These are phyloP conservation scores for Catocala nupta DNA, from an alignment of 2,888 invertebrate genomes.

Conservation along the genomic window DNA sequence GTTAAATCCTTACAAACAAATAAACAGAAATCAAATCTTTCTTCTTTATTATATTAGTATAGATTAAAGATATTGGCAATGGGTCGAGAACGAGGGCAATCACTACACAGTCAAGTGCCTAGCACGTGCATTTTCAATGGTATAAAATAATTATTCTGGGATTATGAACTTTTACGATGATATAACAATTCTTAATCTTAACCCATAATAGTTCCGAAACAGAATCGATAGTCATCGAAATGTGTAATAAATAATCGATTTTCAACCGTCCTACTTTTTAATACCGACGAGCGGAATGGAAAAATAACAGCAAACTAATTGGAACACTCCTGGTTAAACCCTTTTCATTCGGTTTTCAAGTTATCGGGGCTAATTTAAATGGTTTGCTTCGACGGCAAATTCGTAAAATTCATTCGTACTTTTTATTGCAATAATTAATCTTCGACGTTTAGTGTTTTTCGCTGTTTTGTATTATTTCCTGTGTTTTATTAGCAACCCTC, in stretches of 20 bases:
- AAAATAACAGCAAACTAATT: constrained; percentile 87
- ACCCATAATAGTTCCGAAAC: constrained; percentile 14
- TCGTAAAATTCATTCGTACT: constrained; percentile 68
- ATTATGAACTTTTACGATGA: no score
- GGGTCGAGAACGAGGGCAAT: no score
- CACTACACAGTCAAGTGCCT: no score
- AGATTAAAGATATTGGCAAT: no score
- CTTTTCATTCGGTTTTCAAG: constrained; percentile 83
- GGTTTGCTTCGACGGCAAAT: constrained; percentile 78
- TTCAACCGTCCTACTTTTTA: constrained; percentile 72
- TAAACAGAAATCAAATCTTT: no score
- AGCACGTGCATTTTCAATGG: no score
- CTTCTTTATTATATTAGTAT: no score
- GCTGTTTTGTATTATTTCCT: constrained; percentile 40
- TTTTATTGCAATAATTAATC: constrained; percentile 65
- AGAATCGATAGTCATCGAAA: constrained; percentile 30
- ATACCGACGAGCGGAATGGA: constrained; percentile 74
- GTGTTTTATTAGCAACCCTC: constrained; percentile 23
- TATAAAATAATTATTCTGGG: no score
- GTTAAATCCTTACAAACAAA: no score
- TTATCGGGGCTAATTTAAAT: constrained; percentile 85
- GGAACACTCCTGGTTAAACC: constrained; percentile 82
- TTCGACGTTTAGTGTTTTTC: constrained; percentile 43
- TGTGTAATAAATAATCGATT: constrained; percentile 59
- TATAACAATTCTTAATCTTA: not conserved